These are phyloP conservation scores for Nerophis ophidion DNA, from an alignment of 2,113 vertebrate species.

Conservation along the genomic window DNA sequence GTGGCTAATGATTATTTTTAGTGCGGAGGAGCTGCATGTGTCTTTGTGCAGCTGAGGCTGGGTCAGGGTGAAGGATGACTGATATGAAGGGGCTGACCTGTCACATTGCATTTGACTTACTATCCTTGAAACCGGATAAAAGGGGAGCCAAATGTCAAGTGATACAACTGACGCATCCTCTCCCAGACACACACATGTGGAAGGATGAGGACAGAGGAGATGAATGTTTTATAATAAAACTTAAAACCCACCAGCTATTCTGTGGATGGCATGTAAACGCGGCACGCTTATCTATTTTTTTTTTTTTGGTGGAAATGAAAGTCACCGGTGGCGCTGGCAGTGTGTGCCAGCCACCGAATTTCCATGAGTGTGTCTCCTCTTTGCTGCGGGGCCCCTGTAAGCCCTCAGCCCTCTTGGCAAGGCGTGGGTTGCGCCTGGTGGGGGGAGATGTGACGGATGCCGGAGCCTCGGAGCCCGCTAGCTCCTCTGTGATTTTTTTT, in stretches of 20 bases:
- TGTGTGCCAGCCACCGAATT: constrained; percentile 56
- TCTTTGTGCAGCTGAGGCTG: constrained; percentile 51
- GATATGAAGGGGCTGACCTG: constrained; percentile 66
- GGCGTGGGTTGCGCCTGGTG: constrained; percentile 60
- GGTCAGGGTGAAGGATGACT: constrained; percentile 66
- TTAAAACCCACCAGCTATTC: constrained; percentile 52
- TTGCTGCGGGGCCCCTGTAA: constrained; percentile 62
- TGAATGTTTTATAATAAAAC: constrained; percentile 60
- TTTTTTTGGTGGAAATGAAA: constrained; percentile 54
- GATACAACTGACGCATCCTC: constrained; percentile 62
- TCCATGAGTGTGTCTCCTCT: constrained; percentile 62
- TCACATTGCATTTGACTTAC: constrained; percentile 69
- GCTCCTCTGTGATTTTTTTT: constrained; percentile 78
- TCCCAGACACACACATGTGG: constrained; percentile 16
- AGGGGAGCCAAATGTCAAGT: constrained; percentile 71
- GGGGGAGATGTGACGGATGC: constrained; percentile 81
- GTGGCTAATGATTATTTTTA: constrained; percentile 44
- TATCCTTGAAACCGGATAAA: constrained; percentile 68
- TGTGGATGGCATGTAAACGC: constrained; percentile 54
- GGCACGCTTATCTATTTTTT: constrained; percentile 52
- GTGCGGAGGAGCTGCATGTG: constrained; percentile 32
- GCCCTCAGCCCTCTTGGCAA: constrained; percentile 62
- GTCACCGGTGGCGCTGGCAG: constrained; percentile 45
- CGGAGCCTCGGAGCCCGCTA: constrained; percentile 74
- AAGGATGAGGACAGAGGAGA: constrained; percentile 40